These are phyloP conservation scores for Nannoperca obscura DNA, from an alignment of 2,797 vertebrate species.

Conservation along the genomic window DNA sequence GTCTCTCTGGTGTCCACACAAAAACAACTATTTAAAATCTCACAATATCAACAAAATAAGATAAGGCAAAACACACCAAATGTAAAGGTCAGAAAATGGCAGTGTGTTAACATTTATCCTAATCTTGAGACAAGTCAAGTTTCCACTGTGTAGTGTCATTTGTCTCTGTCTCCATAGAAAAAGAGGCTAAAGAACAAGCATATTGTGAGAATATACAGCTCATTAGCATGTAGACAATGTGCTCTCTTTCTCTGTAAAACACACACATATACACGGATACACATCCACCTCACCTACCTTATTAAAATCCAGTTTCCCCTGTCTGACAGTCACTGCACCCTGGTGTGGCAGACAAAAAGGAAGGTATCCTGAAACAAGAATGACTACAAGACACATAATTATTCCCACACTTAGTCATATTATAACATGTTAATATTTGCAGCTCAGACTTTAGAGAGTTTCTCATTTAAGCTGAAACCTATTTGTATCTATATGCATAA, in stretches of 20 bases:
- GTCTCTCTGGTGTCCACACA: neutral
- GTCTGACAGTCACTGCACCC: conserved; percentile 31
- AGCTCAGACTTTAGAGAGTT: neutral
- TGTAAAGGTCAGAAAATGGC: neutral
- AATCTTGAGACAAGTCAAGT: neutral
- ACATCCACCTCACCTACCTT: conserved; percentile 1
- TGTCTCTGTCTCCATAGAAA: neutral
- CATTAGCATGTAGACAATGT: neutral
- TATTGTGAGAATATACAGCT: neutral
- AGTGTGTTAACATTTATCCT: neutral
- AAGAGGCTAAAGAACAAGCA: neutral
- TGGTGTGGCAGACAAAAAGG: neutral
- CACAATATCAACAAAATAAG: no score
- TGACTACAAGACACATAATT: neutral
- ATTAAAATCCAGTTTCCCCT: conserved; percentile 51
- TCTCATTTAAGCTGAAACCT: neutral
- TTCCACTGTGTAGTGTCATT: neutral
- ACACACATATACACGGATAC: neutral
- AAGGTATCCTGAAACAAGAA: conserved; percentile 1
- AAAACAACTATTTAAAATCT: neutral
- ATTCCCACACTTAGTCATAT: neutral
- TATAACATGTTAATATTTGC: neutral
- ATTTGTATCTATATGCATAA: neutral
- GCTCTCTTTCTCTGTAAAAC: neutral
- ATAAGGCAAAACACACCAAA: neutral